Evolutionary conservation across 2,113 vertebrate species (phyloP).

Genomic region (Thomomys bottae): DNA sequence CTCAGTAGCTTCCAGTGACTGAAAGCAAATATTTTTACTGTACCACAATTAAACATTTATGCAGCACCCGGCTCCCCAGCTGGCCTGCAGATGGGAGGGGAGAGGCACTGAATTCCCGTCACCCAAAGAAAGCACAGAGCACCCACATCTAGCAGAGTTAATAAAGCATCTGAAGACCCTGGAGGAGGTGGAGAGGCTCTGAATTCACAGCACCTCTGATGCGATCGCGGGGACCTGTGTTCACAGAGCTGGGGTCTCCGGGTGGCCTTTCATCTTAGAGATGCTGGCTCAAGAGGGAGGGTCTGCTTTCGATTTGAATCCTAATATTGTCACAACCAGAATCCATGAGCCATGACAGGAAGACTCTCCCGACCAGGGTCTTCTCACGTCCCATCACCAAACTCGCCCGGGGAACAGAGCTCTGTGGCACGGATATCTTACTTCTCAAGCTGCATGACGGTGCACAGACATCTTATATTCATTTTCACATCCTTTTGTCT

Average conservation of each 20-base stretch:
- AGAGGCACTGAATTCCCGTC: not conserved
- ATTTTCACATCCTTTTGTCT: not conserved
- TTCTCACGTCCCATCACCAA: not conserved
- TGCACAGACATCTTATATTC: not conserved
- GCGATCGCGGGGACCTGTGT: not conserved
- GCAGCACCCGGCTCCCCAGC: constrained; percentile 65
- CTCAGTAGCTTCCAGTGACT: constrained; percentile 60
- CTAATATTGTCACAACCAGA: not conserved
- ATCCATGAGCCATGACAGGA: not conserved
- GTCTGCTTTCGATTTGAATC: constrained; percentile 36
- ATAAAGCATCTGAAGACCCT: not conserved
- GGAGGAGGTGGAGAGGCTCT: not conserved
- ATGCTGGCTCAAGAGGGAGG: not conserved
- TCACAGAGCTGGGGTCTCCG: not conserved
- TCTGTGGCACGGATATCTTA: not conserved
- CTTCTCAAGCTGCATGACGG: constrained; percentile 2
- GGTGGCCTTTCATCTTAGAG: not conserved
- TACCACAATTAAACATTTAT: constrained; percentile 63
- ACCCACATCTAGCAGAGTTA: not conserved
- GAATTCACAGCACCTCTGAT: not conserved
- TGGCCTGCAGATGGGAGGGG: not conserved
- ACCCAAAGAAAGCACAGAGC: not conserved
- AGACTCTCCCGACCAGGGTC: not conserved
- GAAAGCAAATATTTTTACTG: constrained; percentile 67
- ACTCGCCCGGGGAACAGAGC: not conserved